A percentile compares a stretch with the other conserved stretches of the same genome.
phyloP scores from a whole-genome alignment of 2,888 invertebrate genomes.

The Parochlus steinenii region DNA sequence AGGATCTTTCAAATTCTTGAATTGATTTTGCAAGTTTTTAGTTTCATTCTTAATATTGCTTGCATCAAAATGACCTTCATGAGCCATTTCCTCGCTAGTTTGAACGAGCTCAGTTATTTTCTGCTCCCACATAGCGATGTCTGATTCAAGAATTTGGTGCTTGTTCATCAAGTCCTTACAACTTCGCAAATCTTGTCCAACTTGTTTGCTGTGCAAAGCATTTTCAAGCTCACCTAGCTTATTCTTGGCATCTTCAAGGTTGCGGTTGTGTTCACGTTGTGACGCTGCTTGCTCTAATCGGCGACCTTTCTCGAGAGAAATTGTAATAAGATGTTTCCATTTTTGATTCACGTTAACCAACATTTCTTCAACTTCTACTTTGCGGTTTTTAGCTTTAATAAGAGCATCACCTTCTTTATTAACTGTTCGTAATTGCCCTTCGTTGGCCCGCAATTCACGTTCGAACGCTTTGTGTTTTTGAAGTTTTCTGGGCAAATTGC shows the following conservation, averaged over 20 bases:
- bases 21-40: slow-evolving; percentile 49
- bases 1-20: slow-evolving; percentile 55
- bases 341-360: slow-evolving; percentile 53
- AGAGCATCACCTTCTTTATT: slow-evolving; percentile 62
- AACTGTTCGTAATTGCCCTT: slow-evolving; percentile 74
- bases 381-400: slow-evolving; percentile 50
- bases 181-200: slow-evolving; percentile 76
- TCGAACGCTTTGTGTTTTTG: slow-evolving; percentile 97
- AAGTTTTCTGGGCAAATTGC: slow-evolving; percentile 76
- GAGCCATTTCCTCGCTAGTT: slow-evolving; percentile 77
- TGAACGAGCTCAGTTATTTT: slow-evolving; percentile 61
- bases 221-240: slow-evolving; percentile 74
- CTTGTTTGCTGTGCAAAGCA: slow-evolving; percentile 60
- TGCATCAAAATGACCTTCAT: slow-evolving; percentile 90
- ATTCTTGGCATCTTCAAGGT: slow-evolving; percentile 76
- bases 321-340: slow-evolving; percentile 57
- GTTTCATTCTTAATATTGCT: slow-evolving; percentile 67
- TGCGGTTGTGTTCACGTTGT: slow-evolving; percentile 60
- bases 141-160: slow-evolving; percentile 76
- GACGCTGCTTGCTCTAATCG: slow-evolving; percentile 76
- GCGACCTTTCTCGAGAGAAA: slow-evolving; percentile 48
- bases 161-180: slow-evolving; percentile 82
- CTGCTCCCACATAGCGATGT: slow-evolving; percentile 67
- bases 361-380: slow-evolving; percentile 49
- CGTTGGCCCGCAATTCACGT: slow-evolving; percentile 84